Evolutionary conservation across 2,888 invertebrate genomes (phyloP), one percentile per base, ranked within the genome.

Genomic region (Ethmia dodecea): DNA sequence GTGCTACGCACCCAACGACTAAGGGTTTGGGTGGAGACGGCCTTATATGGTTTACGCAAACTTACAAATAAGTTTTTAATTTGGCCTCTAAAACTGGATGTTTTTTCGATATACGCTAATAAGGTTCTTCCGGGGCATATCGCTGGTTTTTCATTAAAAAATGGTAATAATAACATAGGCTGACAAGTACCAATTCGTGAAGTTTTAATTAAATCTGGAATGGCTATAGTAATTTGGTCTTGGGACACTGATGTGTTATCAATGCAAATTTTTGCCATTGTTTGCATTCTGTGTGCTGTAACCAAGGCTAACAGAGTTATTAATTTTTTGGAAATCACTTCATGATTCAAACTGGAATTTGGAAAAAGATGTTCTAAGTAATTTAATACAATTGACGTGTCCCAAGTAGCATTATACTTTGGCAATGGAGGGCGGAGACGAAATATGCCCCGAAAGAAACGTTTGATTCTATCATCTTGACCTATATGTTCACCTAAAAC

Each of bases 81-180:
- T 5, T 11, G 11, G 13, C 5, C 12, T 14, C 15, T 26, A n/a
- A 15, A 11, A 1, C 10, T 1, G 11, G 28, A 28, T 1, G 37
- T 37, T 9, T 10, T 25, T 6, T 37, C 13, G 22, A 37, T 13
- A 15, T 37, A 37, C 14, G 13, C 24, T 10, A 11, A 9, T 10
- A 38, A 15, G 2, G 26, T 11, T 11, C 30, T 31, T 8, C 29
- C 39, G n/a, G 39, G 39, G 14, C 35, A 39, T 5, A 35, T 31
- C 4, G 31, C 20, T 3, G 33, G 25, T n/a, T 27, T 35, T 11
- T 28, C 5, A 15, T 16, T 22, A 26, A 20, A 40, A 33, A 28
- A 39, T 1, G 39, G 35, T 11, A 39, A 16, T 9, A n/a, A 27
- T 14, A 40, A 24, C 22, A 15, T 14, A 8, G 37, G 37, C 24